Conservation (phyloP, 2,797 vertebrate genomes). For the Orestias chungarensis region DNA sequence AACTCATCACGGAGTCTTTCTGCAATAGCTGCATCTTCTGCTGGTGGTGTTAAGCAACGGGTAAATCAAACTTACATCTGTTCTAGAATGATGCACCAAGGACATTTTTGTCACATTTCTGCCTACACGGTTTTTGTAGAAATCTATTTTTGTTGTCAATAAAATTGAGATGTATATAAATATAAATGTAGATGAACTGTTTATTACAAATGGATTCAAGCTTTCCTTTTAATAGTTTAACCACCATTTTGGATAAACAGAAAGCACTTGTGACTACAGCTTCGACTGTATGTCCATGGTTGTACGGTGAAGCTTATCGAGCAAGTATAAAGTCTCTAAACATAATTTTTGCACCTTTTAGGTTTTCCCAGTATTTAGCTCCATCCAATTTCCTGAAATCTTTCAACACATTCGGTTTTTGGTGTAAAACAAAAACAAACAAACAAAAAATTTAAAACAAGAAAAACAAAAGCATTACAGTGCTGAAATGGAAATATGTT, state of each 20-base stretch:
- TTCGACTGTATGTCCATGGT: background rate
- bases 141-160: background rate
- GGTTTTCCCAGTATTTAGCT: background rate
- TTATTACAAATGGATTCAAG: background rate
- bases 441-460: no score
- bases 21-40: background rate
- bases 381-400: background rate
- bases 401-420: no score
- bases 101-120: background rate
- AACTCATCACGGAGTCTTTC: background rate
- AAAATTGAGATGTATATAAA: no score
- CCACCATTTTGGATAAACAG: no score
- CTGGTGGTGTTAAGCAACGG: background rate
- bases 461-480: no score
- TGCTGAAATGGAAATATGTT: no score
- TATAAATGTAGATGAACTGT: background rate
- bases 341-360: background rate
- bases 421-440: no score
- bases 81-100: background rate
- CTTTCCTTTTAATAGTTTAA: background rate
- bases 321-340: background rate
- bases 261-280: background rate
- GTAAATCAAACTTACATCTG: background rate
- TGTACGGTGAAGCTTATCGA: background rate
- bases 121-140: background rate